phyloP scores from a whole-genome alignment of 2,113 vertebrate species.

The Platichthys stellatus region DNA sequence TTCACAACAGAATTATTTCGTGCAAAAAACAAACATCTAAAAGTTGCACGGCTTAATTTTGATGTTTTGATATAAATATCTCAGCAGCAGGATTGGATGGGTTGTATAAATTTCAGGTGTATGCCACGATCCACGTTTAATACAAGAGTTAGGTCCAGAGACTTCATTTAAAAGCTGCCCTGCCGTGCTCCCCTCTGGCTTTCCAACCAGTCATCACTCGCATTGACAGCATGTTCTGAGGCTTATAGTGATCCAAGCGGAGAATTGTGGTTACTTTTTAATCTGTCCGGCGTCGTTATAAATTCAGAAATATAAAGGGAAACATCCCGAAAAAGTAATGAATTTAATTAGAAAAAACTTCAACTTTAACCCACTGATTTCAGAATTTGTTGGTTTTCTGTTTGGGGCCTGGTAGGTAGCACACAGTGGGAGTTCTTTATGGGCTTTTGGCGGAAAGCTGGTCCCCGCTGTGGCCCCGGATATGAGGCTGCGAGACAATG shows the following conservation, averaged over 20 bases:
- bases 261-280: conserved; percentile 22
- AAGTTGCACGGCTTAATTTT: conserved; percentile 1
- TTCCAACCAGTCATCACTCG: conserved; percentile 37
- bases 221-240: conserved; percentile 30
- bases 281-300: conserved; percentile 1
- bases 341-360: background rate
- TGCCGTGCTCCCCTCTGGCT: conserved; percentile 27
- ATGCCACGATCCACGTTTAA: conserved; percentile 3
- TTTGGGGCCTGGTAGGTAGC: background rate
- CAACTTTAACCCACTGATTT: background rate
- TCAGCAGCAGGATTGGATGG: background rate
- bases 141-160: conserved; percentile 26
- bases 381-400: background rate
- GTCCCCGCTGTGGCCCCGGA: background rate
- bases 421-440: background rate
- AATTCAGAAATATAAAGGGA: conserved; percentile 9
- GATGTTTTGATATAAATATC: conserved; percentile 33
- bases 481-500: background rate
- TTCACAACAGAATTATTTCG: background rate
- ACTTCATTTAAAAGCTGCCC: conserved; percentile 41
- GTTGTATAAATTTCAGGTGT: conserved; percentile 24
- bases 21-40: background rate
- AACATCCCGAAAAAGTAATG: background rate
- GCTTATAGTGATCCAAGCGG: conserved; percentile 12
- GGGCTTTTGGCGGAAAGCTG: background rate